Percentiles rank a stretch among this genome's conserved stretches.
Evolutionary conservation across 2,113 vertebrate species (phyloP).

Genomic region (Gadus chalcogrammus): DNA sequence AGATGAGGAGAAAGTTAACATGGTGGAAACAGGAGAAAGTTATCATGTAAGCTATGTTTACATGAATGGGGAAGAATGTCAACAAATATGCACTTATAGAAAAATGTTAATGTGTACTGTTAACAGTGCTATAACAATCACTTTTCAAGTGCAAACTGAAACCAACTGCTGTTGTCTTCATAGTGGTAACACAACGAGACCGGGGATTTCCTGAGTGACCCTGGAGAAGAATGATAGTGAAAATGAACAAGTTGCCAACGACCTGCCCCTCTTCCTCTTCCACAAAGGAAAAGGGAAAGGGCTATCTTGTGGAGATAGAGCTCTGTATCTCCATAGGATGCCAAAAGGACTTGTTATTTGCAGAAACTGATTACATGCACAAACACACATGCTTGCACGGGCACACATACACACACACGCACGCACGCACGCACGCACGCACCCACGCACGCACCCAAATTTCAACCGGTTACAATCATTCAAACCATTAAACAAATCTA

Average conservation of each 20-base stretch:
- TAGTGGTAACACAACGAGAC: conserved; percentile 1
- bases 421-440: neutral
- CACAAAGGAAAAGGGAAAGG: conserved; percentile 45
- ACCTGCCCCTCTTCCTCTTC: conserved; percentile 41
- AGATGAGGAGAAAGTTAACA: conserved; percentile 29
- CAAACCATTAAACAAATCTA: too few species aligned
- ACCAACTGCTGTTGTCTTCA: neutral
- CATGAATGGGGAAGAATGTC: neutral
- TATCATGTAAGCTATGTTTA: neutral
- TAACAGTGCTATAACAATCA: too few species aligned
- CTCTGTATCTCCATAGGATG: conserved; percentile 48
- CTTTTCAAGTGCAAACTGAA: too few species aligned
- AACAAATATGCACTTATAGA: too few species aligned
- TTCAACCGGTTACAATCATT: too few species aligned
- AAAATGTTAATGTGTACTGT: too few species aligned
- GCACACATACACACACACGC: neutral
- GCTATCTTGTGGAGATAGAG: conserved; percentile 39
- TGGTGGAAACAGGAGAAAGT: neutral
- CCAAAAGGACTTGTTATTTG: conserved; percentile 54
- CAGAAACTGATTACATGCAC: conserved; percentile 36
- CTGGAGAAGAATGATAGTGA: conserved; percentile 17
- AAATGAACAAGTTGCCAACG: conserved; percentile 25
- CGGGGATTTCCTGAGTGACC: conserved; percentile 24
- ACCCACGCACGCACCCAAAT: neutral
- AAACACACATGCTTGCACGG: neutral